phyloP scores from a whole-genome alignment of 2,113 vertebrate species.

The Ciconia boyciana region DNA sequence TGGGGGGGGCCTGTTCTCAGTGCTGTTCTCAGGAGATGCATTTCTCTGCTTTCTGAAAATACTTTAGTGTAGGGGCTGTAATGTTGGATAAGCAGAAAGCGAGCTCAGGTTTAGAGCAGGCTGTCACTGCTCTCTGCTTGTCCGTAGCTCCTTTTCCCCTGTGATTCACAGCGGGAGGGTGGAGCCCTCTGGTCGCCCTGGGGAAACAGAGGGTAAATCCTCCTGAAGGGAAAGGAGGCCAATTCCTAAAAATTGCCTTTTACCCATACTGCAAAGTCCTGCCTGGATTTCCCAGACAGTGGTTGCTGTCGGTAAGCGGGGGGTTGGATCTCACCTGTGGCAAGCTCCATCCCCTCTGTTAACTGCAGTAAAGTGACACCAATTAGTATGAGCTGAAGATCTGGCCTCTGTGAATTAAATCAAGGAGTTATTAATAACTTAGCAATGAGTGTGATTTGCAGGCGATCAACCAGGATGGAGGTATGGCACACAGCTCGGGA shows the following conservation, averaged over 20 bases:
- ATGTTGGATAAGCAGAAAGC: background rate
- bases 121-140: background rate
- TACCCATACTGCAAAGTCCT: background rate
- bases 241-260: background rate
- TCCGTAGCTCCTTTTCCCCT: background rate
- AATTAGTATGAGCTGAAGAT: background rate
- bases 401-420: background rate
- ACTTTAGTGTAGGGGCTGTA: background rate
- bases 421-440: background rate
- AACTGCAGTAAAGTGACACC: background rate
- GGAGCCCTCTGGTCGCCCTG: background rate
- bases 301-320: background rate
- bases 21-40: background rate
- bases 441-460: background rate
- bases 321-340: background rate
- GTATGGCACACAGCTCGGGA: background rate
- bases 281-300: background rate
- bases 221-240: background rate
- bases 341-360: background rate
- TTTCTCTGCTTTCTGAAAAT: background rate
- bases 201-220: background rate
- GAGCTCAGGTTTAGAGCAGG: background rate
- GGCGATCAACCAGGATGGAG: background rate
- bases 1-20: background rate
- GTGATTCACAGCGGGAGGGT: rapidly evolving